Conservation (phyloP, 2,113 vertebrate species). For the Vidua chalybeata region DNA sequence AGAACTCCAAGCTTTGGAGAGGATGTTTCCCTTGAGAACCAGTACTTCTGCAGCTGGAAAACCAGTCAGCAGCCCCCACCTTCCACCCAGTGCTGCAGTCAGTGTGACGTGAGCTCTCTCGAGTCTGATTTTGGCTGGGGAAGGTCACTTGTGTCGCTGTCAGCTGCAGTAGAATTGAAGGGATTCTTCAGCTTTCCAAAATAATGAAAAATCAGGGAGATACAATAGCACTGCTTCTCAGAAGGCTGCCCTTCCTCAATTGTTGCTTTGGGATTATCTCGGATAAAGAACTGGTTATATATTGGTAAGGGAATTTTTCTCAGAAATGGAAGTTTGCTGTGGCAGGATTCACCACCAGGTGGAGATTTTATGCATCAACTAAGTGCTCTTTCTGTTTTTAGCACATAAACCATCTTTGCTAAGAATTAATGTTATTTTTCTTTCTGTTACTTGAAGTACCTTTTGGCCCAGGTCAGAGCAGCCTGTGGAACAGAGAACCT, state of each 20-base stretch:
- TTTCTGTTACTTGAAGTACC: background rate
- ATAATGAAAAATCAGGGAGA: background rate
- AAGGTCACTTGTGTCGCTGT: background rate
- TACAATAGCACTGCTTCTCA: background rate
- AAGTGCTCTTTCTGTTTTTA: background rate
- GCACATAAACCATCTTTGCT: background rate
- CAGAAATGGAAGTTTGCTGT: background rate
- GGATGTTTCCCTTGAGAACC: background rate
- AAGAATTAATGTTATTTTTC: background rate
- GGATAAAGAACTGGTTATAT: background rate
- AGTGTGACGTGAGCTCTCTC: fast-evolving
- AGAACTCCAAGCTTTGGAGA: background rate
- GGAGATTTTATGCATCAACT: background rate
- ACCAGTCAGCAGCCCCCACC: fast-evolving
- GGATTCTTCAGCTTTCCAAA: background rate
- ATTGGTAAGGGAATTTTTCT: background rate
- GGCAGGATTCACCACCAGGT: slow-evolving; percentile 24
- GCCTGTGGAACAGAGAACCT: background rate
- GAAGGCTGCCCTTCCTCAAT: background rate
- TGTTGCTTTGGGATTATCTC: background rate
- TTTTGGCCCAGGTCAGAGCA: background rate
- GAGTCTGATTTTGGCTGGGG: background rate
- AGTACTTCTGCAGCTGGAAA: background rate
- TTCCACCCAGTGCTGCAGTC: background rate
- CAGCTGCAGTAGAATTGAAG: background rate